Conservation (phyloP, 2,888 invertebrate species). For the Agrilus biguttatus region DNA sequence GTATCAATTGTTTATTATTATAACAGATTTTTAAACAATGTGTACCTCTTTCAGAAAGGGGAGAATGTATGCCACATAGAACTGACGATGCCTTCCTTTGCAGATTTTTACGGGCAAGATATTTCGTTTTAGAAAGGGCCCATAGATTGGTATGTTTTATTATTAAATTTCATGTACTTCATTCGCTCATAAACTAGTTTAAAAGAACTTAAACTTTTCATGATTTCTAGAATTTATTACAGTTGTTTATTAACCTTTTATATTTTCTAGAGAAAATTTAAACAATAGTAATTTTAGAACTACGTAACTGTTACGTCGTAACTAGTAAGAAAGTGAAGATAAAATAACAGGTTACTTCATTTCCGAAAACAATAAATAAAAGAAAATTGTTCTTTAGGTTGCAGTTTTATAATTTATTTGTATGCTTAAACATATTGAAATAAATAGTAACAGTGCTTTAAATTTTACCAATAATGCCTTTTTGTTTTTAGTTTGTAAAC, state of each 20-base stretch:
- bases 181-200: not conserved
- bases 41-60: constrained; percentile 44
- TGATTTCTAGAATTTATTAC: not conserved
- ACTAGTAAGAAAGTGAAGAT: too few species aligned
- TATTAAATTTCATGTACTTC: constrained; percentile 7
- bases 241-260: too few species aligned
- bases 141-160: constrained; percentile 52
- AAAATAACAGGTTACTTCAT: too few species aligned
- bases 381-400: too few species aligned
- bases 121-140: constrained; percentile 54
- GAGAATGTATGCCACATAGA: constrained; percentile 58
- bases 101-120: constrained; percentile 59
- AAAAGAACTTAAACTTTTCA: not conserved
- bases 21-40: not conserved
- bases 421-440: too few species aligned
- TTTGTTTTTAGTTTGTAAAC: constrained; percentile 47
- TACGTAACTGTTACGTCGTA: too few species aligned
- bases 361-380: too few species aligned
- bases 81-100: constrained; percentile 63
- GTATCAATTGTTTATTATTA: not conserved
- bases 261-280: too few species aligned
- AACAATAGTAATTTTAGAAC: too few species aligned
- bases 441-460: not conserved
- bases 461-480: constrained; percentile 1
- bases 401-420: too few species aligned